These are phyloP conservation scores for Cheilosia soror DNA, from an alignment of 2,888 invertebrate genomes.

Conservation along the genomic window DNA sequence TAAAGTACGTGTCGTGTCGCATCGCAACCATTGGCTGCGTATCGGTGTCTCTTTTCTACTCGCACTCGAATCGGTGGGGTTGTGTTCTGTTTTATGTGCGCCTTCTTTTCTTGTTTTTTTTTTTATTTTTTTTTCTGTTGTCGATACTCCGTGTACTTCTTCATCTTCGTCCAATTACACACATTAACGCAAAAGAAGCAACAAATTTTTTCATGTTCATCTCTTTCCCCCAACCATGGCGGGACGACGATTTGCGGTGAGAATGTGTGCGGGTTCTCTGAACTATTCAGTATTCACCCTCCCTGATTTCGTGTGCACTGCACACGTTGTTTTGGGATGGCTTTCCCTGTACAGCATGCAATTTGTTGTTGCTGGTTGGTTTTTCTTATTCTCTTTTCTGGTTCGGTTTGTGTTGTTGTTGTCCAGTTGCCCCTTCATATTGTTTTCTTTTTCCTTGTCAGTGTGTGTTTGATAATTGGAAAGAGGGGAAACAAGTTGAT, in stretches of 20 bases:
- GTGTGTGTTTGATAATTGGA: constrained; percentile 48
- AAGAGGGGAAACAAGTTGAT: constrained; percentile 72
- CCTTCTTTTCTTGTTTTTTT: constrained; percentile 63
- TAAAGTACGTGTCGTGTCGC: constrained; percentile 81
- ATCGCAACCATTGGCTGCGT: constrained; percentile 75
- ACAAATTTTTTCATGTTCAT: constrained; percentile 75
- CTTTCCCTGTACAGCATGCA: constrained; percentile 54
- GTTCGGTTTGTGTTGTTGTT: not conserved
- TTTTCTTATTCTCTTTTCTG: constrained; percentile 42
- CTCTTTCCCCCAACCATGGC: constrained; percentile 70
- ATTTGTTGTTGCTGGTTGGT: constrained; percentile 58
- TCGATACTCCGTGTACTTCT: constrained; percentile 75
- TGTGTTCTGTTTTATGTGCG: constrained; percentile 73
- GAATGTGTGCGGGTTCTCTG: constrained; percentile 33
- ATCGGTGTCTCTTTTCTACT: constrained; percentile 68
- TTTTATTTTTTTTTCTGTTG: constrained; percentile 61
- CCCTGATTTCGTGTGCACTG: constrained; percentile 55
- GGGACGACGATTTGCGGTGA: constrained; percentile 53
- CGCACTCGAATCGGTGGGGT: constrained; percentile 61
- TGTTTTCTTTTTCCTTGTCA: constrained; percentile 13
- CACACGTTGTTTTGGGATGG: constrained; percentile 42
- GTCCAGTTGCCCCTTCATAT: constrained; percentile 2
- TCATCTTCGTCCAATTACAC: constrained; percentile 75
- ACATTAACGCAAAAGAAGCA: constrained; percentile 75
- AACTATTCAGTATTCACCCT: constrained; percentile 49